These are phyloP conservation scores for Epizoanthus ramosus DNA, from an alignment of 92 coral and sea anemone genomes.

Conservation along the genomic window DNA sequence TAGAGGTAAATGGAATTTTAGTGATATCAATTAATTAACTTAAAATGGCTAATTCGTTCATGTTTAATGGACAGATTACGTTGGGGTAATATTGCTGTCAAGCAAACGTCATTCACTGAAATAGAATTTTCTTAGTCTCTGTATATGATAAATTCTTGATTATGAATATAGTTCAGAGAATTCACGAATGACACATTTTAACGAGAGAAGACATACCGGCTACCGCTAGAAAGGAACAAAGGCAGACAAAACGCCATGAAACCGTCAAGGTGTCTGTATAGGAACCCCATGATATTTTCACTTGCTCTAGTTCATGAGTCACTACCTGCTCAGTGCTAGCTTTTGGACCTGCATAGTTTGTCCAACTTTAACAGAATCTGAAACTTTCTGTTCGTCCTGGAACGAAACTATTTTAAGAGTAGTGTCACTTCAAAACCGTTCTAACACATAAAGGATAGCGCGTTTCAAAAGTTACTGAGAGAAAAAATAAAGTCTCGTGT, in stretches of 20 bases:
- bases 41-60: constrained; percentile 11
- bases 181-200: not conserved
- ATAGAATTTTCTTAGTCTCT: too few species aligned
- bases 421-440: too few species aligned
- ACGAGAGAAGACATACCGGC: constrained; percentile 19
- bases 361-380: too few species aligned
- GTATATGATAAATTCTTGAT: not conserved
- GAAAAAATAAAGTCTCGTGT: too few species aligned
- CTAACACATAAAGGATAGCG: too few species aligned
- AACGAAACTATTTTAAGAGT: too few species aligned
- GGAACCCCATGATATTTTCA: not conserved
- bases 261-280: constrained; percentile 14
- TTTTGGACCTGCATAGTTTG: too few species aligned
- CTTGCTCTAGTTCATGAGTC: not conserved
- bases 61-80: not conserved
- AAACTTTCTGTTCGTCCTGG: too few species aligned
- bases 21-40: not conserved
- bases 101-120: too few species aligned
- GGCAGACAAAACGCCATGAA: constrained; percentile 13
- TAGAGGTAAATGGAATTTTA: not conserved
- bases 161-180: not conserved
- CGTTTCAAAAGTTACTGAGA: too few species aligned
- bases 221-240: not conserved
- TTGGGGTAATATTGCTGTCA: not conserved
- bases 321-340: too few species aligned